These are phyloP conservation scores for Drosophila novamexicana DNA, from an alignment of 1,140 invertebrate genomes.

Conservation along the genomic window DNA sequence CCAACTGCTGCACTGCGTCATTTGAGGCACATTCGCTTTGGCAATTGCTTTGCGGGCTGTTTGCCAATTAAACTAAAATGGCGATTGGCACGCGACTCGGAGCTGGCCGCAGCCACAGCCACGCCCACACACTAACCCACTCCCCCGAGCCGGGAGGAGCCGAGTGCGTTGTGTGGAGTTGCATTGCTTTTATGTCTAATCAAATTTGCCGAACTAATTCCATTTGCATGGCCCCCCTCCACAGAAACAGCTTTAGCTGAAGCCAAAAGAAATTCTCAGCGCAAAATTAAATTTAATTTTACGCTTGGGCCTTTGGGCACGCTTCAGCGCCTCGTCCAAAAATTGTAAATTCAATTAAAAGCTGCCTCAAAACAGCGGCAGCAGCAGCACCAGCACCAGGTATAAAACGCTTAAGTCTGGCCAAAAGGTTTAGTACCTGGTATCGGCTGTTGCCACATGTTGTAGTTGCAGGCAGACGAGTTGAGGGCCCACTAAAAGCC, in stretches of 20 bases:
- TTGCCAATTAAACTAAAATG: constrained; percentile 76
- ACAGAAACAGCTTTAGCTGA: background rate
- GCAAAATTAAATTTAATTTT: constrained; percentile 48
- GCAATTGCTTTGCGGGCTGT: constrained; percentile 16
- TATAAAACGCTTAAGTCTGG: constrained; percentile 15
- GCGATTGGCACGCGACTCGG: constrained; percentile 61
- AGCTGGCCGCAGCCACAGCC: background rate
- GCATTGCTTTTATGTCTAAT: constrained; percentile 61
- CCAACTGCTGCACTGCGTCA: constrained; percentile 49
- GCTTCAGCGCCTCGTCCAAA: constrained; percentile 17
- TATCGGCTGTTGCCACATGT: background rate
- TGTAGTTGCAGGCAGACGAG: constrained; percentile 1
- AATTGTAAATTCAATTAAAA: constrained; percentile 77
- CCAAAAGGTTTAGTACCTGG: background rate
- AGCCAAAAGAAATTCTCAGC: constrained; percentile 64
- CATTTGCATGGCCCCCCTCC: constrained; percentile 1
- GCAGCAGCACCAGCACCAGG: background rate
- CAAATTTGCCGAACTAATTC: constrained; percentile 46
- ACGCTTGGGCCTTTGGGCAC: constrained; percentile 19
- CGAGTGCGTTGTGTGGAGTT: background rate
- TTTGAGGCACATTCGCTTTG: constrained; percentile 14
- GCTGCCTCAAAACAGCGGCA: constrained; percentile 12
- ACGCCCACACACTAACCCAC: background rate
- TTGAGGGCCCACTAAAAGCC: constrained; percentile 6
- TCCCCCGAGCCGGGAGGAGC: too few relatives aligned